phyloP scores from a whole-genome alignment of 2,888 invertebrate genomes.

The Zygothrica quintamaculata region DNA sequence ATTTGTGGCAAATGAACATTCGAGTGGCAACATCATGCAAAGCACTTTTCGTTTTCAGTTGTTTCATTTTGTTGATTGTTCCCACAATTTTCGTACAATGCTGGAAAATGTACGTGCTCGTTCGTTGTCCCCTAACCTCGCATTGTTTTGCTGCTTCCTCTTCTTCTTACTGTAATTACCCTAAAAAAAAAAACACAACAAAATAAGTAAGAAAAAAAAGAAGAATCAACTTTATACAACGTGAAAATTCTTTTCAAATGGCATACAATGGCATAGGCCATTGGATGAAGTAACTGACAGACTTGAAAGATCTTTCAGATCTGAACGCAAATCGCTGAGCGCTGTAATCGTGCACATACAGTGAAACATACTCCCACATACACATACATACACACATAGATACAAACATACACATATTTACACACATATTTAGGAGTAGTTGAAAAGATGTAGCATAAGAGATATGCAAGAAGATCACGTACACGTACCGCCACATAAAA shows the following conservation, averaged over 20 bases:
- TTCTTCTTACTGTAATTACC: slow-evolving; percentile 68
- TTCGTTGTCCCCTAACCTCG: slow-evolving; percentile 57
- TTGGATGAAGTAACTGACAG: slow-evolving; percentile 52
- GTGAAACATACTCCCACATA: slow-evolving; percentile 1
- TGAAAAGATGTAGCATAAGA: slow-evolving; percentile 66
- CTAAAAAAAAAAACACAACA: slow-evolving; percentile 37
- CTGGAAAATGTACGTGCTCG: slow-evolving; percentile 76
- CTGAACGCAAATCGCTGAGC: slow-evolving; percentile 51
- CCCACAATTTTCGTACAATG: slow-evolving; percentile 79
- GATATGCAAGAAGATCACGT: slow-evolving; percentile 74
- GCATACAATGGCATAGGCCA: slow-evolving; percentile 48
- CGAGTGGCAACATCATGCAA: slow-evolving; percentile 57
- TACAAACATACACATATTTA: no score
- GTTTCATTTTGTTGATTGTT: slow-evolving; percentile 74
- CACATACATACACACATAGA: neutral
- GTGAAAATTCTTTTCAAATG: slow-evolving; percentile 80
- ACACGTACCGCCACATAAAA: slow-evolving; percentile 63
- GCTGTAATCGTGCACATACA: slow-evolving; percentile 71
- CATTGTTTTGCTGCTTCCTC: slow-evolving; percentile 35
- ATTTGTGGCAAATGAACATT: slow-evolving; percentile 73
- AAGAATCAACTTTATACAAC: slow-evolving; percentile 51
- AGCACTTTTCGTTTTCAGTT: slow-evolving; percentile 71
- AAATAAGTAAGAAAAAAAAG: slow-evolving; percentile 9
- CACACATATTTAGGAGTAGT: slow-evolving; percentile 20
- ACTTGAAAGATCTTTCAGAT: slow-evolving; percentile 74